Conservation (phyloP, 92 coral and sea anemone species). For the Anthopleura xanthogrammica region DNA sequence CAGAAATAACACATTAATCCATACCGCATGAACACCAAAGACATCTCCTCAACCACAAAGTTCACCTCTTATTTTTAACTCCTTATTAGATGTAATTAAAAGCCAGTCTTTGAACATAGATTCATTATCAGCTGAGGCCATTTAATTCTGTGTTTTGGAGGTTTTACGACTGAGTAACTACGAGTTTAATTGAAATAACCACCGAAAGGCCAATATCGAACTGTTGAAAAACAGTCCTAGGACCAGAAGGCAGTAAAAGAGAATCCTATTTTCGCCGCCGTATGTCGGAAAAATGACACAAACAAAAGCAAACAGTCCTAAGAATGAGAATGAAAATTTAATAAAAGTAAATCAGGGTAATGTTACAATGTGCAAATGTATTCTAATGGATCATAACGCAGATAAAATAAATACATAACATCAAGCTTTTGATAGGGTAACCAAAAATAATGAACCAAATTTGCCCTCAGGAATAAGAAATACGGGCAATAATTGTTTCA, state of each 20-base stretch:
- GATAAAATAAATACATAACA: background rate
- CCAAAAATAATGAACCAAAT: background rate
- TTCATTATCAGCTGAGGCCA: constrained; percentile 2
- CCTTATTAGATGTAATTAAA: constrained; percentile 4
- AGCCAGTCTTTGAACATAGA: constrained; percentile 5
- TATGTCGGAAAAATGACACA: background rate
- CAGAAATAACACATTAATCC: background rate
- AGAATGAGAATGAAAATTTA: background rate
- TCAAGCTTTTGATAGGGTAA: background rate
- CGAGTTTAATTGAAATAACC: background rate
- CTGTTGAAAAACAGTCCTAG: background rate
- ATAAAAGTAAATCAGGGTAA: background rate
- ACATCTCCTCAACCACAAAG: background rate
- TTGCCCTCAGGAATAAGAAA: background rate
- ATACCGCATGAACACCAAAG: background rate
- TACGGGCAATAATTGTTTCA: background rate
- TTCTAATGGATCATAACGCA: background rate
- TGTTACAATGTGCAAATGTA: background rate
- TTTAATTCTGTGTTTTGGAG: constrained; percentile 6
- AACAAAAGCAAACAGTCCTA: background rate
- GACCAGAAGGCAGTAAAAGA: background rate
- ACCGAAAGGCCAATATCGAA: background rate
- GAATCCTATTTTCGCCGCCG: background rate
- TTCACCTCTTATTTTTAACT: constrained; percentile 3
- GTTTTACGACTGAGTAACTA: background rate